These are phyloP conservation scores for Falco naumanni DNA, from an alignment of 2,797 vertebrate genomes.

Conservation along the genomic window DNA sequence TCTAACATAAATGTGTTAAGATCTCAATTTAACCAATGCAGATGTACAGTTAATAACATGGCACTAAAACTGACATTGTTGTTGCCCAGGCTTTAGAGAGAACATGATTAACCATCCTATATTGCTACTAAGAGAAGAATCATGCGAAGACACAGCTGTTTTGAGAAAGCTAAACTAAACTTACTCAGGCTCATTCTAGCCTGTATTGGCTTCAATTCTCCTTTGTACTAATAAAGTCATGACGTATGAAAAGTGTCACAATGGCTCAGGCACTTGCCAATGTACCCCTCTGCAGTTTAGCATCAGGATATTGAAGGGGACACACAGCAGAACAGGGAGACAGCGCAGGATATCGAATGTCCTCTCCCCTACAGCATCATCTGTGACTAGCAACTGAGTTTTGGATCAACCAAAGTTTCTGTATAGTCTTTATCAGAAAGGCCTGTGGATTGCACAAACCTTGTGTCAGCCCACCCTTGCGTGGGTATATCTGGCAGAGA, in stretches of 20 bases:
- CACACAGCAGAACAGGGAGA: neutral
- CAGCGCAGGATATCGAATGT: neutral
- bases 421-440: neutral
- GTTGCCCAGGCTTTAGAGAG: neutral
- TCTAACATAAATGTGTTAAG: neutral
- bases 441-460: neutral
- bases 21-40: neutral
- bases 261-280: neutral
- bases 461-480: neutral
- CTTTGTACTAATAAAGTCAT: neutral
- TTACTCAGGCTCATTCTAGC: neutral
- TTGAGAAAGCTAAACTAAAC: neutral
- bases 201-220: neutral
- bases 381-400: neutral
- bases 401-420: neutral
- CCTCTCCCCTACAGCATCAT: neutral
- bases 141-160: neutral
- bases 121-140: neutral
- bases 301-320: neutral
- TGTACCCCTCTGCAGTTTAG: neutral
- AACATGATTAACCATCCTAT: neutral
- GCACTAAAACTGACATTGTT: neutral
- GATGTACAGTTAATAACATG: fast-evolving
- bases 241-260: neutral
- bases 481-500: neutral